These are phyloP conservation scores for Myopa testacea DNA, from an alignment of 2,888 invertebrate species.

Conservation along the genomic window DNA sequence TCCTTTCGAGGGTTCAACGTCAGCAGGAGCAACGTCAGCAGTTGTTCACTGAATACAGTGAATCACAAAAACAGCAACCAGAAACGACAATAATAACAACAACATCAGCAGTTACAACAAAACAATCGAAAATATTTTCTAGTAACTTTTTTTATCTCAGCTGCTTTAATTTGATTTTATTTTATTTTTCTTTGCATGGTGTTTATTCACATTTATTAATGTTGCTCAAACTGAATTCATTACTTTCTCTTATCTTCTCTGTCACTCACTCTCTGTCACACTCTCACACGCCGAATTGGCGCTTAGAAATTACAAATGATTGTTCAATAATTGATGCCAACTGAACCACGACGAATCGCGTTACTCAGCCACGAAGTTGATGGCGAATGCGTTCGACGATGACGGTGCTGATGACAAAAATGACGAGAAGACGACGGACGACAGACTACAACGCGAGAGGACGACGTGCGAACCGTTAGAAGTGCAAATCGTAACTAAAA, in stretches of 20 bases:
- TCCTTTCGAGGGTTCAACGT: not conserved
- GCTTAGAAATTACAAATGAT: constrained; percentile 33
- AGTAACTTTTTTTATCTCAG: not conserved
- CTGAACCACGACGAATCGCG: constrained; percentile 4
- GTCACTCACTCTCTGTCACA: not conserved
- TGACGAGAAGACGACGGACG: not conserved
- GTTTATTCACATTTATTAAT: not conserved
- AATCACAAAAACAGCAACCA: not conserved
- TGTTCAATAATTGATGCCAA: constrained; percentile 49
- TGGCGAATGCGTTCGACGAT: not conserved
- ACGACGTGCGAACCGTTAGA: constrained; percentile 60
- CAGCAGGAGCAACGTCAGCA: not conserved
- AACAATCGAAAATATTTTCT: not conserved
- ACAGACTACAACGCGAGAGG: constrained; percentile 56
- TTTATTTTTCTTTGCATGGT: not conserved
- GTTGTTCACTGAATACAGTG: not conserved
- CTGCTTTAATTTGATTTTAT: not conserved
- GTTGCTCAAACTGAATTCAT: too few relatives aligned
- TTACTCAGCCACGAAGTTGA: not conserved
- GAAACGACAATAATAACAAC: not conserved
- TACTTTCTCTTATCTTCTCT: too few relatives aligned
- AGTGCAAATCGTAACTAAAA: constrained; percentile 63
- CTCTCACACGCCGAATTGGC: not conserved
- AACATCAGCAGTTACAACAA: not conserved
- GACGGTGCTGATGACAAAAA: constrained; percentile 12